Evolutionary conservation across 2,888 invertebrate genomes (phyloP).

Genomic region (Chrysolina oricalcia): DNA sequence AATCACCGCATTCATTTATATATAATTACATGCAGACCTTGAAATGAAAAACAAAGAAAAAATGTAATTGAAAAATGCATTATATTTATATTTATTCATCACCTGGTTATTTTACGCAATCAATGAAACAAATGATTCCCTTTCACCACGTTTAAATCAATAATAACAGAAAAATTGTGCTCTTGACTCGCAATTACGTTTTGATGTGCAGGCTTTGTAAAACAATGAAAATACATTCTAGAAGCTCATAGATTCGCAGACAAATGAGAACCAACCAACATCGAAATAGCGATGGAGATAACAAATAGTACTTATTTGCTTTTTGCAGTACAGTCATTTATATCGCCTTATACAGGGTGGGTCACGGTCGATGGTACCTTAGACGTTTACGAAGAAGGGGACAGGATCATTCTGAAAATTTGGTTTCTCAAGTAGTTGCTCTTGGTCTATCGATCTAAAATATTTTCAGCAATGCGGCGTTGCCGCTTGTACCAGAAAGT

Average conservation of each 20-base stretch:
- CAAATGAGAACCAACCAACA: not conserved
- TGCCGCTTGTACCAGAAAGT: too few species aligned
- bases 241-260: not conserved
- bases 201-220: not conserved
- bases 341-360: too few species aligned
- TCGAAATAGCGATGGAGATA: not conserved
- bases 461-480: too few species aligned
- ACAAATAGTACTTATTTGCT: not conserved
- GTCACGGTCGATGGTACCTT: too few species aligned
- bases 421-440: too few species aligned
- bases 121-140: conserved; percentile 44
- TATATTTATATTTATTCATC: conserved; percentile 42
- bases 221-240: not conserved
- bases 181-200: not conserved
- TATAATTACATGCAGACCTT: conserved; percentile 34
- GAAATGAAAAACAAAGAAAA: conserved; percentile 41
- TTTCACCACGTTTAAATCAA: conserved; percentile 39
- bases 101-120: conserved; percentile 44
- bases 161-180: not conserved
- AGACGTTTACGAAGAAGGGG: too few species aligned
- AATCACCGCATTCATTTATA: conserved; percentile 12
- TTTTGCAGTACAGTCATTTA: too few species aligned
- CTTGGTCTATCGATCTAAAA: too few species aligned
- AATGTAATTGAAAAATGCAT: conserved; percentile 30
- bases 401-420: too few species aligned